Base-by-base conservation (phyloP, 2,888 invertebrate species). In the Galerucella pusilla region DNA sequence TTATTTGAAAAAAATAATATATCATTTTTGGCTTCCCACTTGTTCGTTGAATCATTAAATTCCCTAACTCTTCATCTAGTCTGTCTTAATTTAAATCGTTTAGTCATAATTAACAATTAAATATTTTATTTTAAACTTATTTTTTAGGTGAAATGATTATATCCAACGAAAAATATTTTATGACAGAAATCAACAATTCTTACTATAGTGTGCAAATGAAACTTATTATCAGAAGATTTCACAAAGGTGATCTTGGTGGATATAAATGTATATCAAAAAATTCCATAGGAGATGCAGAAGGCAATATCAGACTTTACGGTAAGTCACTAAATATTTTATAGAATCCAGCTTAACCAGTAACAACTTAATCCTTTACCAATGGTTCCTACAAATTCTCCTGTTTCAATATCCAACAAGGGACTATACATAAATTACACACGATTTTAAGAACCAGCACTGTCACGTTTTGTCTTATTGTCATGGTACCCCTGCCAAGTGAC, bases 241-340 rank as follows among this genome's bases (percentile, higher is more conserved):
- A 93, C 85, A 91, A 92, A 79, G 91, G 91, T 75, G 95, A 96
- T 86, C 91, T 95, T 81, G 95, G 95, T 16, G 95, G 95, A 68
- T 96, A 96, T 90, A 96, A 95, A 86, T 97, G 96, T 89, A 95
- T 96, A 84, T 96, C 96, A 69, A 96, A 96, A 88, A 97, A 97
- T 88, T 96, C 96, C 77, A 95, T 97, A 84, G 97, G 96, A 0
- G 96, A 95, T 83, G 95, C 96, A 14, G 96, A 96, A 86, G 96
- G 96, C 75, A 95, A 94, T 86, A 96, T 96, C 84, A 91, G 96
- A 83, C 90, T 96, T 80, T 96, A 96, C 87, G 95, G 96, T 96
- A 88, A 92, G 93, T 79, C 77, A 65, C 59, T 65, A 28, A 25
- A 71, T 12, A 12, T 63, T 63, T 71, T 46, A 57, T 57, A n/a